Percentiles rank a stretch among this genome's conserved stretches.
Conservation (phyloP, 2,113 vertebrate genomes). For the Pygoscelis antarcticus region DNA sequence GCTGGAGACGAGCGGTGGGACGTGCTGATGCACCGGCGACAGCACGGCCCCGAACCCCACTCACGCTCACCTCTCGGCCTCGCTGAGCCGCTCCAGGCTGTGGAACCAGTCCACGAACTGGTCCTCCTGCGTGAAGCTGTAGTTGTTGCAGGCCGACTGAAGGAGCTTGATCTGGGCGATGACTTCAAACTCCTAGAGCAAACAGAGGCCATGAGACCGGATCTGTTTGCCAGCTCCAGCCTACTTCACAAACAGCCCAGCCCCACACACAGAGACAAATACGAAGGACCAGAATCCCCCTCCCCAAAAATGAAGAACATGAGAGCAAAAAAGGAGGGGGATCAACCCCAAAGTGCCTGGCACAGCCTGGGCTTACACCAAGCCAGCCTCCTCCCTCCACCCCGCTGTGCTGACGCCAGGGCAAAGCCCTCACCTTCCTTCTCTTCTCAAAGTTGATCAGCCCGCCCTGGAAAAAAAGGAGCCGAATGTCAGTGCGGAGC, state of each 20-base stretch:
- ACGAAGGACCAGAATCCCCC: neutral
- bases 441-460: constrained; percentile 99
- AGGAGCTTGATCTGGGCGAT: constrained; percentile 97
- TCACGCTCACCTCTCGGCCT: constrained; percentile 86
- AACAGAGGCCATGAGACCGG: neutral
- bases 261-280: rapidly evolving
- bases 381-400: neutral
- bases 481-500: neutral
- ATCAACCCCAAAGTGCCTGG: neutral
- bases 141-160: constrained; percentile 95
- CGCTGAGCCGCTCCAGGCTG: constrained; percentile 84
- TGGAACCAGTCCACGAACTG: constrained; percentile 90
- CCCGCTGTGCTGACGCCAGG: neutral
- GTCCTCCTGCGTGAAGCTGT: constrained; percentile 86
- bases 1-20: rapidly evolving
- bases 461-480: constrained; percentile 78
- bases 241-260: neutral
- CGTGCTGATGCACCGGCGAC: rapidly evolving
- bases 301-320: neutral
- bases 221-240: neutral
- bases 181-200: constrained; percentile 91
- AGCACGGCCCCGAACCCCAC: rapidly evolving
- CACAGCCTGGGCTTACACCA: neutral
- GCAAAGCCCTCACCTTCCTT: constrained; percentile 84
- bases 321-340: neutral